These are phyloP conservation scores for Phasianus colchicus DNA, from an alignment of 2,113 vertebrate species.

Conservation along the genomic window DNA sequence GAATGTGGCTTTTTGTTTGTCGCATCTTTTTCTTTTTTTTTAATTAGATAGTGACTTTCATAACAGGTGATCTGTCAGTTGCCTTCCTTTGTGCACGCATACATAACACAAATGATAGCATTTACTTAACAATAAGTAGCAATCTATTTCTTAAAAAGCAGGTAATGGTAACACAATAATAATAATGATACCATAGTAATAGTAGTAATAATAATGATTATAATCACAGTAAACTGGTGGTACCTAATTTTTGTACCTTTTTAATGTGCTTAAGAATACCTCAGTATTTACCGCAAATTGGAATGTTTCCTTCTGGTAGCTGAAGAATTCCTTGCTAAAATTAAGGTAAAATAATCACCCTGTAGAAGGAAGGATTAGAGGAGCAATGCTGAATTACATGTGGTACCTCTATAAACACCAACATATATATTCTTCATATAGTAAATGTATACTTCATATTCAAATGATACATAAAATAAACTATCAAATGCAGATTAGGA, in stretches of 20 bases:
- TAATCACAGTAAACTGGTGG: background rate
- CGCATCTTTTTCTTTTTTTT: background rate
- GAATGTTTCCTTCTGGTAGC: background rate
- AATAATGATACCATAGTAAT: background rate
- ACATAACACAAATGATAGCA: background rate
- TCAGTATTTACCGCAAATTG: background rate
- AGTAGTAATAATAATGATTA: background rate
- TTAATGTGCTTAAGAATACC: background rate
- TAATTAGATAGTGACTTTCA: background rate
- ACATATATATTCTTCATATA: background rate
- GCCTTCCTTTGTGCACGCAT: background rate
- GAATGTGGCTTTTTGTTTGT: background rate
- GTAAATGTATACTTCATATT: background rate
- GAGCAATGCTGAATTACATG: background rate
- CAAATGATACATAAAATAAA: background rate
- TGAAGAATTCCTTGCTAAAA: background rate
- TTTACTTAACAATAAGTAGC: background rate
- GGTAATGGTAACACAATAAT: background rate
- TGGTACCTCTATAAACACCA: background rate
- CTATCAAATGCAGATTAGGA: background rate
- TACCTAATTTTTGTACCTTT: background rate
- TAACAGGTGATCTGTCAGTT: background rate
- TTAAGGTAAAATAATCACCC: background rate
- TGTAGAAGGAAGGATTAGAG: background rate
- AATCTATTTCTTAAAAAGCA: background rate